A percentile compares a stretch with the other conserved stretches of the same genome.
These are phyloP conservation scores for Salminus brasiliensis DNA, from an alignment of 2,113 vertebrate species.

Conservation along the genomic window DNA sequence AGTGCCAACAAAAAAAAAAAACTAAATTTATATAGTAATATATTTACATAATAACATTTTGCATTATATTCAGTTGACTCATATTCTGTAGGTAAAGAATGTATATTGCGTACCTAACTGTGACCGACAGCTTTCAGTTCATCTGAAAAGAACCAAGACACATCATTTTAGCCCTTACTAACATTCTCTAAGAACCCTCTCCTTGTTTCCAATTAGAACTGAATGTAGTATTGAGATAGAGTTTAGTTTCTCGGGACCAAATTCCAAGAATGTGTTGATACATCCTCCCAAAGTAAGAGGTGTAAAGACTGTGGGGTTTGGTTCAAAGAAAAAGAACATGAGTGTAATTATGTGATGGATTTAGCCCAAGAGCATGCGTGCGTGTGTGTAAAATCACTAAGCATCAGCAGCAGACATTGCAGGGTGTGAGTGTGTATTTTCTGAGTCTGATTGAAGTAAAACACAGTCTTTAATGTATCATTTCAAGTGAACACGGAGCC, in stretches of 20 bases:
- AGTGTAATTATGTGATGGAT: slow-evolving; percentile 71
- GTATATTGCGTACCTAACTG: no score
- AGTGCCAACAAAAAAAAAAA: no score
- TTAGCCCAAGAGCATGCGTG: slow-evolving; percentile 70
- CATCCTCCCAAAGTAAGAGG: neutral
- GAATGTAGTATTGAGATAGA: neutral
- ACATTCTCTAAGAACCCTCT: neutral
- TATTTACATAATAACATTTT: neutral
- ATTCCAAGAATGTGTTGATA: neutral
- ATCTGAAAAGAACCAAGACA: neutral
- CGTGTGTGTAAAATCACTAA: slow-evolving; percentile 59
- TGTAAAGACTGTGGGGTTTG: neutral
- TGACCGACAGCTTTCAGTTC: neutral
- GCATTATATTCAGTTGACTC: neutral
- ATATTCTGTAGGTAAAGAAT: no score
- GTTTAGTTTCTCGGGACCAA: neutral
- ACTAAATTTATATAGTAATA: no score
- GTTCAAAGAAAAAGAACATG: slow-evolving; percentile 57
- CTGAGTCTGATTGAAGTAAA: slow-evolving; percentile 82
- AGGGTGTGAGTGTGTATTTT: slow-evolving; percentile 85
- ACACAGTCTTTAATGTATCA: slow-evolving; percentile 85
- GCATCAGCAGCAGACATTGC: slow-evolving; percentile 72
- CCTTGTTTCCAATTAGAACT: neutral
- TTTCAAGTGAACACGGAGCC: slow-evolving; percentile 80
- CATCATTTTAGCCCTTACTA: neutral